Evolutionary conservation across 1,140 invertebrate species (phyloP).

Genomic region (Bacillus rossius): DNA sequence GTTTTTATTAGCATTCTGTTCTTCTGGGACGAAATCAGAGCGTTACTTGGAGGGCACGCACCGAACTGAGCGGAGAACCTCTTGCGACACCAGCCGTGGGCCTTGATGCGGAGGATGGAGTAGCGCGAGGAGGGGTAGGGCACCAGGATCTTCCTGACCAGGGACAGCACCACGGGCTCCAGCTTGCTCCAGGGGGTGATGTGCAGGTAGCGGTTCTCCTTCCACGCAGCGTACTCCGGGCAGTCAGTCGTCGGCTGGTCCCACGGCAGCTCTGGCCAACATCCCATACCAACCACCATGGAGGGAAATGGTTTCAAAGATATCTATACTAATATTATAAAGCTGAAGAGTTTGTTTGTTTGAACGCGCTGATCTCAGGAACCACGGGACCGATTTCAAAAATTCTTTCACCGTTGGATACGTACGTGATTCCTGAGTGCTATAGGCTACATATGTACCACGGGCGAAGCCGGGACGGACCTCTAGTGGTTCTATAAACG

Average conservation of each 20-base stretch:
- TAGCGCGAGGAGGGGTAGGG: slow-evolving; percentile 57
- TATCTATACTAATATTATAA: too few species aligned
- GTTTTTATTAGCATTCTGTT: too few species aligned
- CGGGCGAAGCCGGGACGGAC: too few species aligned
- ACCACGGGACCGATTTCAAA: too few species aligned
- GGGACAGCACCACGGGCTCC: slow-evolving; percentile 62
- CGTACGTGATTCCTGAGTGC: too few species aligned
- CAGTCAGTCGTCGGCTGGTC: slow-evolving; percentile 69
- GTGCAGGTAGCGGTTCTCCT: slow-evolving; percentile 51
- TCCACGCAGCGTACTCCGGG: slow-evolving; percentile 72
- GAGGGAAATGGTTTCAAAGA: too few species aligned
- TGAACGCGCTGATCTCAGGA: too few species aligned
- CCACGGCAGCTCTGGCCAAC: slow-evolving; percentile 83
- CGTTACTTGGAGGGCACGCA: too few species aligned
- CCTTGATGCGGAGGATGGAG: slow-evolving; percentile 60
- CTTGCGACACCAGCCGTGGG: slow-evolving; percentile 72
- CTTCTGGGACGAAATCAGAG: too few species aligned
- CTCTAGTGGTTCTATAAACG: neutral
- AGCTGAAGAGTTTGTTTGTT: too few species aligned
- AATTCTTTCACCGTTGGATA: too few species aligned
- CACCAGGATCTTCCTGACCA: slow-evolving; percentile 67
- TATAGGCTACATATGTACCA: too few species aligned
- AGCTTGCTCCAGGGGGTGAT: slow-evolving; percentile 80
- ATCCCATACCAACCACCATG: neutral
- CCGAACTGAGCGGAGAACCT: slow-evolving; percentile 36